phyloP scores from a whole-genome alignment of 1,140 invertebrate species.

The Lamellibrachia luymesi region DNA sequence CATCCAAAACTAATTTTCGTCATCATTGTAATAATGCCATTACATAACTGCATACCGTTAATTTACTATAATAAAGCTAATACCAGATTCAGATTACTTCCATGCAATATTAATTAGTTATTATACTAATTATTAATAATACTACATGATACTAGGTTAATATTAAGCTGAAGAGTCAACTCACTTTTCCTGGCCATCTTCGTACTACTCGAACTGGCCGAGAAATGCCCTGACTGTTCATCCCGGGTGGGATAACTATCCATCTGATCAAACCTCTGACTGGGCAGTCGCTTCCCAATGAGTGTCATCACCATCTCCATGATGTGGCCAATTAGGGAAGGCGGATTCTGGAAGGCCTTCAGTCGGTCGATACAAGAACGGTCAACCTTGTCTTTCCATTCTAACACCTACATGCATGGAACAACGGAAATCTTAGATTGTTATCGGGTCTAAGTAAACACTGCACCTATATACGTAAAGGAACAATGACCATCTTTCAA shows the following conservation, averaged over 20 bases:
- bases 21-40: too few relatives aligned
- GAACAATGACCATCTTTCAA: too few relatives aligned
- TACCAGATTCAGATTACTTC: background rate
- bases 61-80: background rate
- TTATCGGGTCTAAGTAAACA: too few relatives aligned
- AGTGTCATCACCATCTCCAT: slow-evolving; percentile 58
- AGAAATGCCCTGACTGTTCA: slow-evolving; percentile 49
- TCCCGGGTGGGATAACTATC: slow-evolving; percentile 36
- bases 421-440: too few relatives aligned
- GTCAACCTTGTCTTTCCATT: slow-evolving; percentile 54
- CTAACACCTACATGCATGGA: slow-evolving; percentile 40
- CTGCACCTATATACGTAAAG: too few relatives aligned
- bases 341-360: slow-evolving; percentile 50
- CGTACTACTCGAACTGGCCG: slow-evolving; percentile 48
- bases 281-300: slow-evolving; percentile 52
- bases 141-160: background rate
- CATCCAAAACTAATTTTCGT: background rate
- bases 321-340: slow-evolving; percentile 52
- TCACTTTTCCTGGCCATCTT: slow-evolving; percentile 49
- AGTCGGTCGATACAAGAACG: slow-evolving; percentile 52
- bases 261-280: slow-evolving; percentile 37
- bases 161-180: slow-evolving; percentile 15
- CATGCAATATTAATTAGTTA: background rate
- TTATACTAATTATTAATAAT: background rate
- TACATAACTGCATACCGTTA: background rate